Conservation (phyloP, 1,140 invertebrate species). For the Cyclina sinensis region DNA sequence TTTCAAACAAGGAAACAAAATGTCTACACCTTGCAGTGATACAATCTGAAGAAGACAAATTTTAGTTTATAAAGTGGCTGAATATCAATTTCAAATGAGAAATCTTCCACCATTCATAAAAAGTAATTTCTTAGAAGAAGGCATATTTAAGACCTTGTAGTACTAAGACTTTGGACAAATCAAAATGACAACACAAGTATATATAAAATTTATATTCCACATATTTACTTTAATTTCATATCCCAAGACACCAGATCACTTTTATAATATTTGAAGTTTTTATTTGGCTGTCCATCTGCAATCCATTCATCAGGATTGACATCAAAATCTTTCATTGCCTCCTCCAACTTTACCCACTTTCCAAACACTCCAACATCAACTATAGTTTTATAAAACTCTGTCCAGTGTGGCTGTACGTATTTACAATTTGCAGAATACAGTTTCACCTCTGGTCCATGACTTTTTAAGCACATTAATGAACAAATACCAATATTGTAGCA, state of each 20-base stretch:
- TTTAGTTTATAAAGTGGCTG: too few species aligned
- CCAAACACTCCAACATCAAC: slow-evolving; percentile 93
- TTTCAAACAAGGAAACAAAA: too few species aligned
- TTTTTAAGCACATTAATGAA: slow-evolving; percentile 92
- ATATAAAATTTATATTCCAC: neutral
- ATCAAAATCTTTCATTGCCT: slow-evolving; percentile 93
- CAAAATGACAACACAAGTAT: too few species aligned
- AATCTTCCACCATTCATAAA: too few species aligned
- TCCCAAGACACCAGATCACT: slow-evolving; percentile 47
- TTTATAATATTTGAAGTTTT: slow-evolving; percentile 47
- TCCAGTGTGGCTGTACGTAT: slow-evolving; percentile 88
- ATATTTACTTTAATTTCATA: slow-evolving; percentile 56
- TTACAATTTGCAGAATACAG: slow-evolving; percentile 92
- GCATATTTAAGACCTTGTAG: too few species aligned
- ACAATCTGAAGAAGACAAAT: too few species aligned
- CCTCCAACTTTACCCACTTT: slow-evolving; percentile 91
- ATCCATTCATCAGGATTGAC: slow-evolving; percentile 89
- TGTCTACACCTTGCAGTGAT: too few species aligned
- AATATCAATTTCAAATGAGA: too few species aligned
- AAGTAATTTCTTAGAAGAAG: too few species aligned
- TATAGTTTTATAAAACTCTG: slow-evolving; percentile 87
- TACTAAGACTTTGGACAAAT: too few species aligned
- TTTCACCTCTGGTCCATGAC: slow-evolving; percentile 90
- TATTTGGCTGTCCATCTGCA: slow-evolving; percentile 69
- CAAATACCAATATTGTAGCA: slow-evolving; percentile 90